Conservation (phyloP, 2,113 vertebrate genomes). For the Oenanthe melanoleuca region DNA sequence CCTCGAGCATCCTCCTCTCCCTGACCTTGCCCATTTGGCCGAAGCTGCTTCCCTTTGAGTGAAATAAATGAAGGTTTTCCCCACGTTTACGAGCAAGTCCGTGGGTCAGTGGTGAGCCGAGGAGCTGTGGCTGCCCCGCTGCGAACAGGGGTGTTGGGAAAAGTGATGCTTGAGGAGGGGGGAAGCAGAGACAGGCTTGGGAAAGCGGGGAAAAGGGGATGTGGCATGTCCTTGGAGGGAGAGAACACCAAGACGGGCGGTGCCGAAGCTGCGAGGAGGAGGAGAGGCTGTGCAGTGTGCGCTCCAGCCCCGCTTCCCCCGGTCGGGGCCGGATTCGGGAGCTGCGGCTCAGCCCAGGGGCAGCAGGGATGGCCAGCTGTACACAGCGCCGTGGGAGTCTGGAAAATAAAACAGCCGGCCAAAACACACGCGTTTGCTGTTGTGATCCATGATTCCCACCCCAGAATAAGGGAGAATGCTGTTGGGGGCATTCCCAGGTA, state of each 20-base stretch:
- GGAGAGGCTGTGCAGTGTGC: neutral
- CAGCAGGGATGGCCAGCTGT: neutral
- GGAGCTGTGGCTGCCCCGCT: neutral
- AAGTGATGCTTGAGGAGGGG: neutral
- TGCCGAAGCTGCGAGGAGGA: neutral
- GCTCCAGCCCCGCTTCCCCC: fast-evolving
- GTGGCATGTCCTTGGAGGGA: neutral
- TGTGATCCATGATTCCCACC: neutral
- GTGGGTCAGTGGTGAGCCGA: neutral
- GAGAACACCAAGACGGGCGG: neutral
- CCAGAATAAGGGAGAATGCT: neutral
- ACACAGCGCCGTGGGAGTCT: fast-evolving
- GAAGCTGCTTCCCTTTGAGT: neutral
- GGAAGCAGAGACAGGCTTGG: neutral
- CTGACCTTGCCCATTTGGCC: neutral
- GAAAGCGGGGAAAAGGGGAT: neutral
- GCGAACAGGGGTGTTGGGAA: fast-evolving
- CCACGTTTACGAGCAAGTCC: neutral
- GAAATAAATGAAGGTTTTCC: neutral
- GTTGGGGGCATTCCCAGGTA: fast-evolving
- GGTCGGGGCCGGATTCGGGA: fast-evolving
- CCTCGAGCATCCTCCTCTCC: neutral
- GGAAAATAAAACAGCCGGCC: neutral
- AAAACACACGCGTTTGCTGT: neutral
- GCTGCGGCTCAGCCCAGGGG: neutral